Conservation (phyloP, 2,888 invertebrate genomes). For the Rhodophaea formosa region DNA sequence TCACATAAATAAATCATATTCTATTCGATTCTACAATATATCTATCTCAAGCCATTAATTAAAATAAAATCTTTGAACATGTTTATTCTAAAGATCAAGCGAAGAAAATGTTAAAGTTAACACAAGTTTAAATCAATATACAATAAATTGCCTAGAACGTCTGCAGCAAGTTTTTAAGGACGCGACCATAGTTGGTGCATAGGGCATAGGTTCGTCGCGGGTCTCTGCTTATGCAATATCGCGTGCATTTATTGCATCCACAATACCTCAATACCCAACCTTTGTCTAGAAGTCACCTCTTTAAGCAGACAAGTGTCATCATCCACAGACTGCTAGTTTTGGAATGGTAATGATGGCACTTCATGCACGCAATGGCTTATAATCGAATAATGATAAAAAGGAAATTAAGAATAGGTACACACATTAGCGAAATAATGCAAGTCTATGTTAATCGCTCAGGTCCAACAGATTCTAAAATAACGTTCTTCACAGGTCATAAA, state of each 20-base stretch:
- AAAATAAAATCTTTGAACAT: background rate
- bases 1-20: background rate
- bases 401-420: too few species aligned
- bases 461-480: too few species aligned
- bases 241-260: constrained; percentile 63
- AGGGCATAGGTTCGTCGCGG: constrained; percentile 52
- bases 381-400: background rate
- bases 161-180: constrained; percentile 39
- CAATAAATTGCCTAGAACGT: constrained; percentile 26
- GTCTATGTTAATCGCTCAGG: too few species aligned
- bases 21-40: background rate
- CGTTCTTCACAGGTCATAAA: too few species aligned
- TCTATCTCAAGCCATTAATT: background rate
- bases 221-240: constrained; percentile 53
- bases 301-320: constrained; percentile 56
- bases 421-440: too few species aligned
- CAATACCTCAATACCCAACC: constrained; percentile 66
- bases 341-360: background rate
- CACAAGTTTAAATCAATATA: constrained; percentile 24
- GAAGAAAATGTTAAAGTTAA: constrained; percentile 20
- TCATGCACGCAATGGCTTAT: background rate
- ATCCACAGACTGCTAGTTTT: background rate
- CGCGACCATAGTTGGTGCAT: constrained; percentile 47
- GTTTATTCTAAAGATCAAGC: background rate
- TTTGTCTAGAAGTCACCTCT: constrained; percentile 52